A percentile compares a stretch with the other conserved stretches of the same genome.
phyloP scores from a whole-genome alignment of 2,888 invertebrate species.

The Eumacrocentrus americanus region DNA sequence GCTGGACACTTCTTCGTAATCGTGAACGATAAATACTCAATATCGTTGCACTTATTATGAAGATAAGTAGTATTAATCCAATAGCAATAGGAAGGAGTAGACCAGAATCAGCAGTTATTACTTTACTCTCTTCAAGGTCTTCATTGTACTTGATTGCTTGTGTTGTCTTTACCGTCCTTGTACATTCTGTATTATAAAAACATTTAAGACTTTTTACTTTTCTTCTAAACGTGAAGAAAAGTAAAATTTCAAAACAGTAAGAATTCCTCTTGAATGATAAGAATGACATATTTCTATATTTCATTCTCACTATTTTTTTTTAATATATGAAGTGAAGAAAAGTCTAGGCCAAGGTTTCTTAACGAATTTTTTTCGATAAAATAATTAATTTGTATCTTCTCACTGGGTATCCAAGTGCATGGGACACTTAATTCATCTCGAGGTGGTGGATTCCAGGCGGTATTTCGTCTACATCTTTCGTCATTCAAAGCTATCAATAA shows the following conservation, averaged over 20 bases:
- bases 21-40: conserved; percentile 26
- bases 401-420: conserved; percentile 37
- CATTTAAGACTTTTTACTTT: neutral
- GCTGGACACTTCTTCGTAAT: conserved; percentile 10
- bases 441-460: conserved; percentile 38
- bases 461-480: conserved; percentile 34
- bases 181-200: conserved; percentile 19
- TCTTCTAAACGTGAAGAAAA: too few relatives aligned
- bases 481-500: conserved; percentile 34
- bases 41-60: conserved; percentile 22
- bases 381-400: conserved; percentile 5
- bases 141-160: conserved; percentile 28
- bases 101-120: conserved; percentile 1
- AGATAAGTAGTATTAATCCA: conserved; percentile 25
- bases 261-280: too few relatives aligned
- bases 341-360: too few relatives aligned
- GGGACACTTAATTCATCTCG: neutral
- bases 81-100: conserved; percentile 30
- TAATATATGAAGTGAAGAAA: too few relatives aligned
- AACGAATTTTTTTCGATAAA: neutral
- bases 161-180: conserved; percentile 16
- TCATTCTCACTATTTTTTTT: too few relatives aligned
- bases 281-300: too few relatives aligned
- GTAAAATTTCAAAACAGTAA: too few relatives aligned
- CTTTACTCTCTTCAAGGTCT: conserved; percentile 19